These are phyloP conservation scores for Anguilla japonica DNA, from an alignment of 2,113 vertebrate species.

Conservation along the genomic window DNA sequence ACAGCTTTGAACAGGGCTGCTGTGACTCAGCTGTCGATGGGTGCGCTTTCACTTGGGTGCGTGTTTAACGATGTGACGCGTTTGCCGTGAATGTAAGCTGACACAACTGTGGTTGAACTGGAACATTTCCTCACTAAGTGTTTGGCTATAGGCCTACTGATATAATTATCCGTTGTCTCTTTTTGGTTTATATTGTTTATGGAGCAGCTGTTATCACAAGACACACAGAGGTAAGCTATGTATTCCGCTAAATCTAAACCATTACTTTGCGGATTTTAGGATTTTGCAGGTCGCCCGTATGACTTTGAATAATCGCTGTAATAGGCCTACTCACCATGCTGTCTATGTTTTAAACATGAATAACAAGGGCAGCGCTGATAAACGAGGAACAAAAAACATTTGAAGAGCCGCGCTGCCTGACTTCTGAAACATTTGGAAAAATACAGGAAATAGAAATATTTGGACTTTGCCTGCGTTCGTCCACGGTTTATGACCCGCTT, in stretches of 20 bases:
- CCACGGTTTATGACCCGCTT: slow-evolving; percentile 37
- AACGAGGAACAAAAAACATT: background rate
- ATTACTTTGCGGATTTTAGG: background rate
- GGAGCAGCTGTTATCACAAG: background rate
- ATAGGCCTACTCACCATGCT: background rate
- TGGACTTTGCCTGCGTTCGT: slow-evolving; percentile 29
- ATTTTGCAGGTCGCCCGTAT: background rate
- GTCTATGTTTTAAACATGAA: slow-evolving; percentile 16
- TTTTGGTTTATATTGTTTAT: background rate
- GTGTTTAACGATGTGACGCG: background rate
- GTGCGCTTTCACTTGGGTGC: background rate
- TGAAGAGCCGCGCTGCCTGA: background rate
- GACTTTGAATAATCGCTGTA: background rate
- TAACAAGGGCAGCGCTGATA: background rate
- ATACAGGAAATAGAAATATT: slow-evolving; percentile 6
- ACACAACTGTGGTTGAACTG: background rate
- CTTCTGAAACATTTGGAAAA: background rate
- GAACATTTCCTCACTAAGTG: background rate
- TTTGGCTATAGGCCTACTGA: background rate
- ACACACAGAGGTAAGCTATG: too few species aligned
- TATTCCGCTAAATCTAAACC: background rate
- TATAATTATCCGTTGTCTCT: background rate
- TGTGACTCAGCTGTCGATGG: background rate
- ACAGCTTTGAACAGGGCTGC: background rate
- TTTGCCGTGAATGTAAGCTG: background rate